Percentiles rank a stretch among this genome's conserved stretches.
phyloP scores from a whole-genome alignment of 1,140 invertebrate species.

The Agrypnia vestita region DNA sequence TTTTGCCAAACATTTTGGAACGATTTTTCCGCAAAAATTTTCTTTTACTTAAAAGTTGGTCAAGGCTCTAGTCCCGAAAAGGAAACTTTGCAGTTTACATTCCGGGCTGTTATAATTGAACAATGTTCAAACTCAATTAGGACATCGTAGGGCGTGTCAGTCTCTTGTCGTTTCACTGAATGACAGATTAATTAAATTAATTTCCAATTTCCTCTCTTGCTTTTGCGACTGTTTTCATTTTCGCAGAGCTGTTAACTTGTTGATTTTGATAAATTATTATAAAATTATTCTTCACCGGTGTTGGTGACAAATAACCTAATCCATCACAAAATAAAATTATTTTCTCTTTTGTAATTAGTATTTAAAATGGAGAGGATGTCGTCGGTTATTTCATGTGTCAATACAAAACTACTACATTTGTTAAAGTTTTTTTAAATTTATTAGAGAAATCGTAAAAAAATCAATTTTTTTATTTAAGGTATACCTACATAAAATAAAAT shows the following conservation, averaged over 20 bases:
- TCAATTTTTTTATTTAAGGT: too few species aligned
- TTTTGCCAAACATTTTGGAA: not conserved
- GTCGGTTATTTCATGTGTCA: too few species aligned
- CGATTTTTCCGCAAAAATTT: not conserved
- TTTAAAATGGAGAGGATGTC: too few species aligned
- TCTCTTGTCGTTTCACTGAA: slow-evolving; percentile 15
- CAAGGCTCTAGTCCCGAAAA: not conserved
- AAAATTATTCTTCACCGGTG: not conserved
- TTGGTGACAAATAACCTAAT: too few species aligned
- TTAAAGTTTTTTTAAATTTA: too few species aligned
- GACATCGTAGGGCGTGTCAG: not conserved
- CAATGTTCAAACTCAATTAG: slow-evolving; percentile 9
- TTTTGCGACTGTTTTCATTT: not conserved
- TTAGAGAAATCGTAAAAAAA: too few species aligned
- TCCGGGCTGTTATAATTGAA: too few species aligned
- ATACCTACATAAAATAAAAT: too few species aligned
- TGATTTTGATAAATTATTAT: slow-evolving; percentile 5
- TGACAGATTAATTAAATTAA: not conserved
- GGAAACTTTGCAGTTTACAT: not conserved
- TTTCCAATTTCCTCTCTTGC: not conserved
- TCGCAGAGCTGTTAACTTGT: not conserved
- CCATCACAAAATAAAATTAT: too few species aligned
- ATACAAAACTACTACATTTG: too few species aligned
- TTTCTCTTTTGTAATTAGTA: too few species aligned
- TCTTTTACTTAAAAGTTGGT: not conserved